Base-by-base conservation (phyloP, 2,797 vertebrate genomes). In the Orestias chungarensis region DNA sequence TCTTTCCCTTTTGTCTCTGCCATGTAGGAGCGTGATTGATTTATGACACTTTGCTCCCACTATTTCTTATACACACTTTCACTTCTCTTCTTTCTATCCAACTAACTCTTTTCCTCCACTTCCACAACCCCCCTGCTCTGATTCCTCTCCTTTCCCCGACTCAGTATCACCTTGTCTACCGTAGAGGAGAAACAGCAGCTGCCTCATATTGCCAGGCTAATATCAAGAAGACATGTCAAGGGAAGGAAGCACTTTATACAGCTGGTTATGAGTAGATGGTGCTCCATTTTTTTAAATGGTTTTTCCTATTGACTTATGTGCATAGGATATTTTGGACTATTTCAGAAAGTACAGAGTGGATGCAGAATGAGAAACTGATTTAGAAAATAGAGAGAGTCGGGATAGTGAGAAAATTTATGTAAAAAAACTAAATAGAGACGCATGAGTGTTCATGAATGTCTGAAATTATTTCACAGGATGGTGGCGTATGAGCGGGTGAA, bases 1-100 rank as follows among this genome's bases (percentile, higher is more conserved):
- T 75, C 71, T 67, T 80, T 82, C 79, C 69, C 79, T 81, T 89
- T 85, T 84, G 83, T 87, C 84, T 87, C 73, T 38, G 14, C 82
- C 17, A 47, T 79, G 77, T 65, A 81, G 89, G 86, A 93, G 92
- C 89, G 89, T 83, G 73, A 89, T 86, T 92, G 89, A 93, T 93
- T 94, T 91, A 93, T 89, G 89, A 89, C 90, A 91, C 91, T 90
- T 91, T 93, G 86, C 85, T 91, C 86, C 82, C 66, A 84, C 84
- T 83, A 89, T 89, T 89, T 84, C 84, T 88, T 75, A 70, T 64
- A 55, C 82, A 83, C 78, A 76, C 83, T 66, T 76, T 82, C 73
- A 69, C 82, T 68, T 76, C 84, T 86, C 64, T 64, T 82, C 76
- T 85, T 55, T 81, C 81, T 88, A 85, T 87, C 79, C 72, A 80